Conservation (phyloP, 2,888 invertebrate species). For the Leptinotarsa juncta region DNA sequence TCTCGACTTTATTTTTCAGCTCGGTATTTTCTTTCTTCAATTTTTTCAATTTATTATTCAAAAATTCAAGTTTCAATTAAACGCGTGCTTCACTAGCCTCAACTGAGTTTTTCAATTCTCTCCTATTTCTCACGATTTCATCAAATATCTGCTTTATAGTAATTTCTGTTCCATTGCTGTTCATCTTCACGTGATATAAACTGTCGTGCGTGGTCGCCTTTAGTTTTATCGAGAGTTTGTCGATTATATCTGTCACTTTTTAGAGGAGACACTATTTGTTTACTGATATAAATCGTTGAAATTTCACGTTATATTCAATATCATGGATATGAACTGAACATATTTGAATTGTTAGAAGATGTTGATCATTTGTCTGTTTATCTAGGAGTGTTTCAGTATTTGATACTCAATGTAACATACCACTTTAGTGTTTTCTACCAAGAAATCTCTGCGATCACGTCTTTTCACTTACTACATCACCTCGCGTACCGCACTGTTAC, state of each 20-base stretch:
- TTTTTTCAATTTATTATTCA: slow-evolving; percentile 17
- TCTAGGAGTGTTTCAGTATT: slow-evolving; percentile 8
- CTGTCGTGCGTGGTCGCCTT: neutral
- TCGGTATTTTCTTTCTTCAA: slow-evolving; percentile 12
- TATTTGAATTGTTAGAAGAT: slow-evolving; percentile 11
- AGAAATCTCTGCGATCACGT: slow-evolving; percentile 12
- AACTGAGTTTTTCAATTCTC: slow-evolving; percentile 21
- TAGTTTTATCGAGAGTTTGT: neutral
- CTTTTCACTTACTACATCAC: neutral
- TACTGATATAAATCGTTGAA: neutral
- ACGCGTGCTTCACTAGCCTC: slow-evolving; percentile 20
- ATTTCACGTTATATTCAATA: too few species aligned
- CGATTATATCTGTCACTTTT: slow-evolving; percentile 17
- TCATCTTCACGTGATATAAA: too few species aligned
- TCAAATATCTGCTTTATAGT: slow-evolving; percentile 19
- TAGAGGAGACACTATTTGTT: slow-evolving; percentile 16
- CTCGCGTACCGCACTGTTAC: too few species aligned
- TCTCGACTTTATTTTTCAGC: slow-evolving; percentile 13
- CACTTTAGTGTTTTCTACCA: slow-evolving; percentile 12
- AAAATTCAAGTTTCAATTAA: slow-evolving; percentile 16
- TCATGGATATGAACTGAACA: slow-evolving; percentile 13
- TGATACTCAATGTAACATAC: slow-evolving; percentile 6
- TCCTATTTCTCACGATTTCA: slow-evolving; percentile 18
- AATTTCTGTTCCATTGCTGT: slow-evolving; percentile 11
- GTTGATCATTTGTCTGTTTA: slow-evolving; percentile 6